These are phyloP conservation scores for Rhabdophis nuchalis DNA, from an alignment of 2,797 vertebrate species.

Conservation along the genomic window DNA sequence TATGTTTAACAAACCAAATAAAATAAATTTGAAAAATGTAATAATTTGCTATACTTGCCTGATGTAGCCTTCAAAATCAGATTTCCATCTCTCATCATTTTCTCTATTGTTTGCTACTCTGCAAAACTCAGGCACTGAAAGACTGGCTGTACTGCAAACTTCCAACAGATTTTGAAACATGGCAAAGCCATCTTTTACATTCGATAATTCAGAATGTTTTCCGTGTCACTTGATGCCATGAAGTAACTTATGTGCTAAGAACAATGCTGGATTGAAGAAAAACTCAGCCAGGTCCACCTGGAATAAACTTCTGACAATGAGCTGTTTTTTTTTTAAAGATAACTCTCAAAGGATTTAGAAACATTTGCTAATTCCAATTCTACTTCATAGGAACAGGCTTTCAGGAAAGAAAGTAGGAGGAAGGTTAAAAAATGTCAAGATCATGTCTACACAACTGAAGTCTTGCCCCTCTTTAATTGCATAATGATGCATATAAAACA, in stretches of 20 bases:
- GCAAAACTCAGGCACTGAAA: neutral
- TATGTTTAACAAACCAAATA: no score
- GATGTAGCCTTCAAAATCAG: neutral
- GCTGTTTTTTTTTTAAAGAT: no score
- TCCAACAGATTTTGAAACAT: neutral
- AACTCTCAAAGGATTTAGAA: neutral
- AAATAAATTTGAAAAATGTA: neutral
- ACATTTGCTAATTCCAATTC: neutral
- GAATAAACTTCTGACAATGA: neutral
- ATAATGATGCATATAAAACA: neutral
- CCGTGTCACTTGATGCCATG: neutral
- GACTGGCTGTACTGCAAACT: neutral
- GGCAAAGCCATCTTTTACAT: neutral
- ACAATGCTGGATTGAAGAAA: neutral
- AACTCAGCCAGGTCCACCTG: neutral
- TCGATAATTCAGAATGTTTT: neutral
- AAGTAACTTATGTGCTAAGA: neutral
- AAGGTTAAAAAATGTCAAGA: neutral
- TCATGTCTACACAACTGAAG: neutral
- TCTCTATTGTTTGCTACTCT: neutral
- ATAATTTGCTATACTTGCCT: neutral
- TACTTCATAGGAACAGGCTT: neutral
- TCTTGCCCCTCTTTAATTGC: neutral
- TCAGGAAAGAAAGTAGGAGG: neutral
- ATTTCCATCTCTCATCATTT: neutral